Evolutionary conservation across 2,888 invertebrate genomes (phyloP).

Genomic region (Noctua janthina): DNA sequence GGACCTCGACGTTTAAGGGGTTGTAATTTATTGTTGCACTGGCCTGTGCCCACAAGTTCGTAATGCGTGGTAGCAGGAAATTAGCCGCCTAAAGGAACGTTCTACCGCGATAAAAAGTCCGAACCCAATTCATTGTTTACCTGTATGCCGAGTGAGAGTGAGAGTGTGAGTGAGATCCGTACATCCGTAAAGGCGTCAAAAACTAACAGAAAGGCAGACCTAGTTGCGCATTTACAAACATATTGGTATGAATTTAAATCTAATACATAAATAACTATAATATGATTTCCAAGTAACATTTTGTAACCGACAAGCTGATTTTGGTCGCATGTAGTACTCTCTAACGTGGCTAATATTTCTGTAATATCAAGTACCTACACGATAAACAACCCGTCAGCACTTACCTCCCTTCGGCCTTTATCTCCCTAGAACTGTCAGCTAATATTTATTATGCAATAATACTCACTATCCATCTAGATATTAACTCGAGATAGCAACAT

Average conservation of each 20-base stretch:
- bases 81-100: not conserved
- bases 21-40: not conserved
- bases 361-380: not conserved
- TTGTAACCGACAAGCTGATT: not conserved
- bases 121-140: not conserved
- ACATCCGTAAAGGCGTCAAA: not conserved
- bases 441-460: conserved; percentile 27
- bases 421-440: conserved; percentile 15
- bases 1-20: not conserved
- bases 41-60: not conserved
- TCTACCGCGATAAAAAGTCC: not conserved
- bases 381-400: conserved; percentile 9
- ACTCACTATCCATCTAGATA: conserved; percentile 22
- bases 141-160: not conserved
- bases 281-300: not conserved
- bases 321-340: not conserved
- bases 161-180: not conserved
- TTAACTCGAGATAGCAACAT: conserved; percentile 35
- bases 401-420: conserved; percentile 5
- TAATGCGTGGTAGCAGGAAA: not conserved
- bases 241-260: not conserved
- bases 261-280: not conserved
- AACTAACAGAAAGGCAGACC: not conserved
- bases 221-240: not conserved
- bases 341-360: not conserved